Base-by-base conservation (phyloP, 2,797 vertebrate species). In the Eospalax fontanierii region DNA sequence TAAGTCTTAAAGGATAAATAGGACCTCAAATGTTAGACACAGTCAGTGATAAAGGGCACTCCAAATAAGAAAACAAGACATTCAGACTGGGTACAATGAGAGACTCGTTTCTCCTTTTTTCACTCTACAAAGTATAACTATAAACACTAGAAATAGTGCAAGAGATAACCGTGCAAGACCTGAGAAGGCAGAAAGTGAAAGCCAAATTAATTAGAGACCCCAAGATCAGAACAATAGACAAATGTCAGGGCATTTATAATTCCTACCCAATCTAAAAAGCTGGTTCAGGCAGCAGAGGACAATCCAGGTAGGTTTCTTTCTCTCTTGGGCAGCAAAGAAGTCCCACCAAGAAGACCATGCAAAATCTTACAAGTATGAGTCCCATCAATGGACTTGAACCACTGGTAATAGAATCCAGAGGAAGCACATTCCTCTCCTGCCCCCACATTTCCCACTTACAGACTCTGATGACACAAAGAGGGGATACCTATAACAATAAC, bases 71-170 rank as follows among this genome's bases (percentile, higher is more conserved):
- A 86, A 75, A 86, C 4, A 79, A 75, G 46, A 46, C 3, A 71
- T 82, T 43, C 46, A 63, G 70, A 66, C 35, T 40, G n/a, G 57
- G 21, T 30, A 90, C 40, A 24, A 54, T 28, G 18, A 16, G 33
- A 70, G 33, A 24, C 30, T 26, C 2, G 19, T 38, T 10, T 80
- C 19, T 40, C 21, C 68, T 81, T 24, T 11, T 54, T 74, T 24
- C 4, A 19, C 12, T 19, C 54, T 21, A 28, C 6, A n/a, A 70
- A 46, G 4, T 66, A 54, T 28, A 96, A 57, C 22, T 54, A 24
- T 73, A 90, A 82, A 66, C 40, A 16, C n/a, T 83, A 50, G 65
- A 78, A 71, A 82, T 82, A 54, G 75, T 70, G 65, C 22, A 90
- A 26, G 35, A 92, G 24, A 59, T 26, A 87, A 63, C 4, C 6